Conservation (phyloP, 2,113 vertebrate genomes). For the Lepisosteus osseus region DNA sequence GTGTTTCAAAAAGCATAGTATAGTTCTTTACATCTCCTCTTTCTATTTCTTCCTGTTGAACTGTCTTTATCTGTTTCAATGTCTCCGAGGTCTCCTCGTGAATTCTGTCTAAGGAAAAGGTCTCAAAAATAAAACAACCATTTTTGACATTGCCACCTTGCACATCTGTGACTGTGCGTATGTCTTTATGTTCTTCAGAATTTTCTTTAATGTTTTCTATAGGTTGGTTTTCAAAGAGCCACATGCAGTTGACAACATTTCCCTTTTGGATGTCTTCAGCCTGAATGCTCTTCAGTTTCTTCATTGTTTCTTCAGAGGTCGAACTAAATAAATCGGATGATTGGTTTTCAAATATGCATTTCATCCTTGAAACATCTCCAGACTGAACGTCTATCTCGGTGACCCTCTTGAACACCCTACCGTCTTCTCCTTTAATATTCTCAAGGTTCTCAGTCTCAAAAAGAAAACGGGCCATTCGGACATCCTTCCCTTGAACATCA, state of each 20-base stretch:
- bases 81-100: conserved; percentile 64
- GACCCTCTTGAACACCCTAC: conserved; percentile 62
- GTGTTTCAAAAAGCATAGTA: conserved; percentile 85
- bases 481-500: conserved; percentile 80
- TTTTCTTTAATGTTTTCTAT: conserved; percentile 71
- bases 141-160: conserved; percentile 81
- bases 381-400: conserved; percentile 77
- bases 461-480: conserved; percentile 73
- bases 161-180: conserved; percentile 73
- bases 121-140: conserved; percentile 85
- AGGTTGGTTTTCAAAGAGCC: conserved; percentile 85
- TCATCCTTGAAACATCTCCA: conserved; percentile 82
- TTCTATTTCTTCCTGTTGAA: conserved; percentile 64
- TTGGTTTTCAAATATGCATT: conserved; percentile 84
- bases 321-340: conserved; percentile 77
- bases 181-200: conserved; percentile 46
- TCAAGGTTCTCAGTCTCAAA: conserved; percentile 87
- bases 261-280: conserved; percentile 82
- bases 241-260: conserved; percentile 76
- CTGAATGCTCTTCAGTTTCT: conserved; percentile 72
- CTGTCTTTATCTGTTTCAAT: conserved; percentile 49
- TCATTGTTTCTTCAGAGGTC: conserved; percentile 72
- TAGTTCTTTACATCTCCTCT: conserved; percentile 82
- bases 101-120: conserved; percentile 79
- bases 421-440: conserved; percentile 70